Evolutionary conservation across 2,888 invertebrate genomes (phyloP).

Genomic region (Ctenicera cuprea): DNA sequence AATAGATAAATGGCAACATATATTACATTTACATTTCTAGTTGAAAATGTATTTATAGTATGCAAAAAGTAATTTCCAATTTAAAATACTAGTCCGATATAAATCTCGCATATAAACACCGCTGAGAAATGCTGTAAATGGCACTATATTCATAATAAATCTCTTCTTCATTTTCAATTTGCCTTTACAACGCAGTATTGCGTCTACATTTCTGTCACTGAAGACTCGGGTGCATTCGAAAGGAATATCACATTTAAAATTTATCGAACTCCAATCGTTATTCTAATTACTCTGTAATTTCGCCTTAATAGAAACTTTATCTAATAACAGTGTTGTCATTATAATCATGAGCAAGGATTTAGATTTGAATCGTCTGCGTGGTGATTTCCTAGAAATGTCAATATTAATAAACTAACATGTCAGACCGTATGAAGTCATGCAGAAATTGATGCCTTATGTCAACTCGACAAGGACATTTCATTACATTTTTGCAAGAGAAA

Average conservation of each 20-base stretch:
- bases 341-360: neutral
- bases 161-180: constrained; percentile 45
- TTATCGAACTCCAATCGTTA: constrained; percentile 2
- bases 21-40: constrained; percentile 57
- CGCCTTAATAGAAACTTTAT: constrained; percentile 10
- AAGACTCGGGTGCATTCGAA: neutral
- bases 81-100: constrained; percentile 62
- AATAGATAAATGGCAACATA: constrained; percentile 59
- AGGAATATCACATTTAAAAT: neutral
- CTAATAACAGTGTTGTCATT: neutral
- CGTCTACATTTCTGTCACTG: neutral
- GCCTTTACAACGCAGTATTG: constrained; percentile 24
- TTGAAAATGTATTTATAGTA: constrained; percentile 59
- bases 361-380: no score
- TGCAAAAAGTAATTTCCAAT: constrained; percentile 63
- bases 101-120: constrained; percentile 60
- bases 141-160: constrained; percentile 57
- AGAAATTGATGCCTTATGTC: no score
- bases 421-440: no score
- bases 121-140: constrained; percentile 58
- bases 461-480: no score
- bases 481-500: no score
- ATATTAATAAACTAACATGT: no score
- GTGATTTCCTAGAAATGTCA: no score
- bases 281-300: constrained; percentile 4